Base-by-base conservation (phyloP, 2,888 invertebrate genomes). In the Xylocampa areola region DNA sequence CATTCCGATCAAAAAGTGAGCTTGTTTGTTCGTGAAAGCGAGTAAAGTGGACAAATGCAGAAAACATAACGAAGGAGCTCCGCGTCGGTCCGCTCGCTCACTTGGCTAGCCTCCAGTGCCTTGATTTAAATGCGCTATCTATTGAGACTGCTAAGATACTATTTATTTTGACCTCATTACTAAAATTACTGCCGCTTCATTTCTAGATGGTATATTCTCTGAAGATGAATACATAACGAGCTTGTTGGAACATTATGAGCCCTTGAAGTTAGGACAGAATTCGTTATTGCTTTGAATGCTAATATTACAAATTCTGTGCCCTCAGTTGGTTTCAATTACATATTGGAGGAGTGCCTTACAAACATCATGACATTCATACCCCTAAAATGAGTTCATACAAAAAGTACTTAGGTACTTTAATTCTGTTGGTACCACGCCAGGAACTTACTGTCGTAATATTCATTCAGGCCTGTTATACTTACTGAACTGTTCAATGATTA, bases 11-110 rank as follows among this genome's bases (percentile, higher is more conserved):
- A 86, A 85, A 83, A 74, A 84, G 79, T 80, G 80, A 82, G 86
- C 82, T 87, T 88, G 89, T 91, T 91, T 91, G 89, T 84, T 84
- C 78, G 79, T 87, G 86, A 88, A 87, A 89, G 84, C 86, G 87
- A 90, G 88, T 87, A 85, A 82, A 87, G 86, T 88, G 88, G 86
- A 87, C 88, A 88, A 89, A 88, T 86, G 82, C 83, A 81, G 84
- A 82, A 85, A 85, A 85, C 85, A 81, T 85, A 89, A 87, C 85
- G 87, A 86, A 84, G 83, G 81, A 84, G 80, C 73, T 72, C 65
- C 70, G 67, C 65, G 66, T 61, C 67, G 71, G 71, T 52, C 53
- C 66, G 60, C 67, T 72, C 73, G 81, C 70, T 79, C 80, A 77
- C 82, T 91, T 92, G 91, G 92, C 91, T 66, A 61, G 50, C 66